Percentiles rank a stretch among this genome's conserved stretches.
Conservation (phyloP, 2,888 invertebrate genomes). For the Drosophila aldrichi region DNA sequence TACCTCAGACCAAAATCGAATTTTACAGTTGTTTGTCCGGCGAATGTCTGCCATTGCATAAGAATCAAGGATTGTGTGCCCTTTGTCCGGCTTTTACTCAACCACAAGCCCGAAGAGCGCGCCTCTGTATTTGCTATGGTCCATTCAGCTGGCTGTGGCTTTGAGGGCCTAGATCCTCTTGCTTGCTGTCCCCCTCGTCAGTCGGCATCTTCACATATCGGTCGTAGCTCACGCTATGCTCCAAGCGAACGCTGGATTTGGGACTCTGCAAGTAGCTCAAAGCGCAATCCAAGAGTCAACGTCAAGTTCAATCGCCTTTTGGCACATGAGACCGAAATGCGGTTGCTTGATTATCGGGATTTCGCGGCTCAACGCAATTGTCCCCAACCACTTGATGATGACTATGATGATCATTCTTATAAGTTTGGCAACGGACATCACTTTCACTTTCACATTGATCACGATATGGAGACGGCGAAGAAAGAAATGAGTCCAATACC, state of each 20-base stretch:
- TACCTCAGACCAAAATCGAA: constrained; percentile 7
- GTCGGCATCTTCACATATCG: neutral
- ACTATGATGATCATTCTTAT: constrained; percentile 43
- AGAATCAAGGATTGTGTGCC: constrained; percentile 76
- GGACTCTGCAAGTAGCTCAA: constrained; percentile 51
- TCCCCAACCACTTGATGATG: constrained; percentile 78
- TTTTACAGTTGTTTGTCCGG: constrained; percentile 39
- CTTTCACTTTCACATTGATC: constrained; percentile 56
- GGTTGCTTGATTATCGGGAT: constrained; percentile 81
- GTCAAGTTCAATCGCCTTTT: constrained; percentile 15
- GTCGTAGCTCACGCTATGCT: constrained; percentile 46
- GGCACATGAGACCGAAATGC: constrained; percentile 56
- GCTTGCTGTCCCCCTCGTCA: constrained; percentile 74
- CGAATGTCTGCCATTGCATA: constrained; percentile 76
- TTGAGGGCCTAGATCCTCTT: constrained; percentile 70
- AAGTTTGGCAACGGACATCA: constrained; percentile 31
- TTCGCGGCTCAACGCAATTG: constrained; percentile 80
- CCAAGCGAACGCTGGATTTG: constrained; percentile 79
- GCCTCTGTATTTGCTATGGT: constrained; percentile 64
- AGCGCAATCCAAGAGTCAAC: constrained; percentile 7
- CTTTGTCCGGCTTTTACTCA: constrained; percentile 65
- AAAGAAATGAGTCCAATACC: constrained; percentile 32
- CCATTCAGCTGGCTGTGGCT: constrained; percentile 78
- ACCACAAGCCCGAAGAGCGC: constrained; percentile 60
- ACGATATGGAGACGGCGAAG: constrained; percentile 22